These are phyloP conservation scores for Protobothrops mucrosquamatus DNA, from an alignment of 2,113 vertebrate genomes.

Conservation along the genomic window DNA sequence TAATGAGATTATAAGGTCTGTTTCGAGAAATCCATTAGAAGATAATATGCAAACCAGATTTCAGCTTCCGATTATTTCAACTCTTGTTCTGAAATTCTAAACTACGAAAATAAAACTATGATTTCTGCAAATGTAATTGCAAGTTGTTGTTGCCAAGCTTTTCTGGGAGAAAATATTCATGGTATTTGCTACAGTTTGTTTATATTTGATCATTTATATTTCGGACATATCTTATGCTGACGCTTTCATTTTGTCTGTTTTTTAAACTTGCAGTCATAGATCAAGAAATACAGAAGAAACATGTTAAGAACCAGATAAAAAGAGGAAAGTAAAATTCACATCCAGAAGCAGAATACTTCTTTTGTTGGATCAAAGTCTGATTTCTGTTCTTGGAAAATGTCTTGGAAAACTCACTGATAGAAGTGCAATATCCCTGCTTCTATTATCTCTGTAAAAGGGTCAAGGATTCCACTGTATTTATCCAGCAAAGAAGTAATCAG, in stretches of 20 bases:
- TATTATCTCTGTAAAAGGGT: background rate
- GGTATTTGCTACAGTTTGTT: background rate
- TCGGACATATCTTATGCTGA: background rate
- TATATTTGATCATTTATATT: background rate
- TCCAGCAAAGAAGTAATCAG: background rate
- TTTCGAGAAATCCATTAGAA: constrained; percentile 44
- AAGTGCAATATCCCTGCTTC: background rate
- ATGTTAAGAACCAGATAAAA: background rate
- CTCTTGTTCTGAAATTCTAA: constrained; percentile 34
- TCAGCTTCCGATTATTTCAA: constrained; percentile 51
- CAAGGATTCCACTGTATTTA: background rate
- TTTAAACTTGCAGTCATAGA: background rate
- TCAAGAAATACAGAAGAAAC: background rate
- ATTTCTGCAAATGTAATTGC: background rate
- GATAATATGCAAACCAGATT: constrained; percentile 52
- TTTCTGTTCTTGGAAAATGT: background rate
- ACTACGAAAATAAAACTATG: background rate
- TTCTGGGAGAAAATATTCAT: background rate
- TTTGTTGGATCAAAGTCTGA: background rate
- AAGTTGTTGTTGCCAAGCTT: background rate
- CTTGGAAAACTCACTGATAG: background rate
- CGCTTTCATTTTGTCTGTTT: background rate
- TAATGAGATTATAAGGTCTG: constrained; percentile 40
- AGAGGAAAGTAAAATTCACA: background rate
- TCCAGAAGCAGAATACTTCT: background rate